phyloP scores from a whole-genome alignment of 2,797 vertebrate genomes.

The Saxicola maurus region DNA sequence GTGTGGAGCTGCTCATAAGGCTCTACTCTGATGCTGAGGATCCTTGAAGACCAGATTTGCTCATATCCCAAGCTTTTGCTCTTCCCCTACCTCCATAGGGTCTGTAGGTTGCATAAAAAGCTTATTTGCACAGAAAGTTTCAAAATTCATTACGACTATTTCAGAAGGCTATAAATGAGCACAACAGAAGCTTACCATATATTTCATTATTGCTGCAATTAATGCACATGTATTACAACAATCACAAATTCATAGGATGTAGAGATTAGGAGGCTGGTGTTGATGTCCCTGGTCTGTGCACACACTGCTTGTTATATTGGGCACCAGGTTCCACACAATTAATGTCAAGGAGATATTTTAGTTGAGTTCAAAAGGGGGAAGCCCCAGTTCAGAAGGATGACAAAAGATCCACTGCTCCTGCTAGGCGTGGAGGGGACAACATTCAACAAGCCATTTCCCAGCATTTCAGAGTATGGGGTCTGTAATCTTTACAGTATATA shows the following conservation, averaged over 20 bases:
- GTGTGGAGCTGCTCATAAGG: not conserved
- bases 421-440: not conserved
- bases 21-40: not conserved
- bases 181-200: not conserved
- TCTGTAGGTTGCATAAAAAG: not conserved
- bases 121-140: not conserved
- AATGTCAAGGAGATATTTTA: not conserved
- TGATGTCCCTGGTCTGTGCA: not conserved
- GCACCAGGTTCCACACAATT: not conserved
- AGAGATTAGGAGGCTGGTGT: not conserved
- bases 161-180: not conserved
- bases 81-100: not conserved
- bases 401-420: not conserved
- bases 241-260: not conserved
- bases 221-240: not conserved
- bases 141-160: not conserved
- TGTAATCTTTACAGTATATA: not conserved
- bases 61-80: not conserved
- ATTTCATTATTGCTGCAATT: not conserved
- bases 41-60: not conserved
- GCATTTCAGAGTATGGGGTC: not conserved
- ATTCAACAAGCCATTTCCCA: not conserved
- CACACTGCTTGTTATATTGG: not conserved
- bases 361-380: not conserved
- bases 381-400: not conserved